Evolutionary conservation across 1,140 invertebrate genomes (phyloP), one percentile per base, ranked within the genome.

Genomic region (Drosophila tani): DNA sequence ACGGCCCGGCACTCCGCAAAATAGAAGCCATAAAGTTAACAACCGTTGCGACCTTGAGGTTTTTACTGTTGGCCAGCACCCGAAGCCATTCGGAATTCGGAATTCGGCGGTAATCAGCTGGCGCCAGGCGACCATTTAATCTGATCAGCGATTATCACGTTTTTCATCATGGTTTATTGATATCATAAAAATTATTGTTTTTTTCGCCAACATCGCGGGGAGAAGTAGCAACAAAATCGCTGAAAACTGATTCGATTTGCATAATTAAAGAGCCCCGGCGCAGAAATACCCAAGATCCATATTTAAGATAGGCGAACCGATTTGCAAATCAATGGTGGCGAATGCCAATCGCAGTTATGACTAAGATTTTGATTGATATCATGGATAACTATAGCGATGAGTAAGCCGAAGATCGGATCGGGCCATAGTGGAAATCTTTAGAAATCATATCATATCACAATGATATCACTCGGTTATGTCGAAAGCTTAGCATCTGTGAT

Each of bases 101-200:
- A 50, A 51, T 75, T 77, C 84, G 65, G 57, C 77, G 73, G 81
- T 90, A 88, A 88, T 88, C 84, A 81, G 79, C 75, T 88, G 84
- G 84, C 84, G 84, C 84, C 84, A 88, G 84, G 68, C 78, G 78
- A 70, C 77, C 81, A 84, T 75, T 87, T 88, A 88, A 87, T 88
- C 85, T 88, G 85, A 88, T 90, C 85, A 88, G 84, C 69, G 85
- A 88, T 88, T 88, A 88, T 88, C 85, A 88, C 84, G 84, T 88
- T 88, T 79, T 88, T 79, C 85, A 90, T 90, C 84, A 88, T 90
- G 85, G 81, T 88, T 88, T 88, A 90, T 88, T 90, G 84, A 87
- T 87, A 90, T 81, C 84, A 88, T 87, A 87, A 87, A 87, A 87
- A 87, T 87, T 78, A 87, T 87, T 84, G 84, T 88, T 86, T 86